Base-by-base conservation (phyloP, 2,888 invertebrate species). In the Alitta virens region DNA sequence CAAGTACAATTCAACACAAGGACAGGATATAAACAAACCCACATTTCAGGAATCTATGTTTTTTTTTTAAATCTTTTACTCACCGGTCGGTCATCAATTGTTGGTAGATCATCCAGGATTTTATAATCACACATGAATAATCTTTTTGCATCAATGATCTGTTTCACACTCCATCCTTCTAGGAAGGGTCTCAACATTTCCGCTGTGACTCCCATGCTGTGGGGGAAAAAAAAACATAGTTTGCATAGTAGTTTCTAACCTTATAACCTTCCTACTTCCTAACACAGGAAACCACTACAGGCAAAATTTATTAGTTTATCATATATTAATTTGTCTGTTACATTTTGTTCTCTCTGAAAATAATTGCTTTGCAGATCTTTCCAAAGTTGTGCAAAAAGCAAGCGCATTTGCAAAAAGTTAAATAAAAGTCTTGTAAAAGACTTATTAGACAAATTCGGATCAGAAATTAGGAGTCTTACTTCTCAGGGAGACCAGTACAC, bases 401-500 rank as follows among this genome's bases (percentile, higher is more conserved):
- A n/a, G n/a, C n/a, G n/a, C n/a, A n/a, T n/a, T n/a, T n/a, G n/a
- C n/a, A n/a, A n/a, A n/a, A n/a, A n/a, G n/a, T n/a, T n/a, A n/a
- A n/a, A n/a, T n/a, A n/a, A n/a, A n/a, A n/a, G n/a, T n/a, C n/a
- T n/a, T n/a, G n/a, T n/a, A n/a, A n/a, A n/a, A n/a, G n/a, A n/a
- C n/a, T n/a, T n/a, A n/a, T n/a, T n/a, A n/a, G n/a, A n/a, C n/a
- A n/a, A n/a, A n/a, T n/a, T n/a, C n/a, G n/a, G n/a, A n/a, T n/a
- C n/a, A n/a, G n/a, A n/a, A n/a, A n/a, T n/a, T n/a, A 33, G 16
- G 21, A 18, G 9, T 58, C 79, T 74, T 72, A 83, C 84, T 83
- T 83, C 49, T 82, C 79, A 26, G 84, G 84, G 33, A 84, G 79
- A 63, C 74, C 67, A 43, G 74, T 80, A 71, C 83, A 83, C n/a